A percentile compares a stretch with the other conserved stretches of the same genome.
These are phyloP conservation scores for Esperia sulphurella DNA, from an alignment of 2,888 invertebrate species.

Conservation along the genomic window DNA sequence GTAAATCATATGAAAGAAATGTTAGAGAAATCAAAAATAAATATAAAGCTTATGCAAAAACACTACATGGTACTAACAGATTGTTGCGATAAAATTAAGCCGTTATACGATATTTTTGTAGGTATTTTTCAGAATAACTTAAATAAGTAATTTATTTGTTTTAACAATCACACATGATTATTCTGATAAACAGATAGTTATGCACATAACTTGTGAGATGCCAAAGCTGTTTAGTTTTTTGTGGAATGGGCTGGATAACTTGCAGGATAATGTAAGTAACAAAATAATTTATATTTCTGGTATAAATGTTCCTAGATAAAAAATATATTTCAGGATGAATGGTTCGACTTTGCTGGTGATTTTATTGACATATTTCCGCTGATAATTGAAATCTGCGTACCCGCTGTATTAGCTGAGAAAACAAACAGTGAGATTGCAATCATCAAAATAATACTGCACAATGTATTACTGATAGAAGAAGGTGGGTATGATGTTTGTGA, in stretches of 20 bases:
- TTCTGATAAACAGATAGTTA: not conserved
- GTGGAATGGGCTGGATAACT: not conserved
- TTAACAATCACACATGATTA: not conserved
- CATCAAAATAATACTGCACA: constrained; percentile 9
- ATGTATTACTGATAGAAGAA: not conserved
- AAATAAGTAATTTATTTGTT: too few relatives aligned
- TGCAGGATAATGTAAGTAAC: not conserved
- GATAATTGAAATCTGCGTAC: constrained; percentile 5
- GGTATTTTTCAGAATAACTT: not conserved
- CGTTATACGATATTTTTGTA: not conserved
- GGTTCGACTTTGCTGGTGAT: too few relatives aligned
- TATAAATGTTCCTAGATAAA: not conserved
- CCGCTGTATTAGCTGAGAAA: constrained; percentile 10
- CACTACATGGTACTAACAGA: not conserved
- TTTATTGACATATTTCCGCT: not conserved
- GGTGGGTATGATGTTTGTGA: too few relatives aligned
- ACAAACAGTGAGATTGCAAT: constrained; percentile 4
- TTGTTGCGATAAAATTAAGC: not conserved
- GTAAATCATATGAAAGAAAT: not conserved
- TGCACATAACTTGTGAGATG: not conserved
- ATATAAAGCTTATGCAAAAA: not conserved
- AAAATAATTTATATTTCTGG: not conserved
- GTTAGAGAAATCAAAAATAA: not conserved
- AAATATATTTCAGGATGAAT: too few relatives aligned
- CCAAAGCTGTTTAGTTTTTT: not conserved